phyloP scores from a whole-genome alignment of 2,113 vertebrate genomes.

The Ailurus styani region DNA sequence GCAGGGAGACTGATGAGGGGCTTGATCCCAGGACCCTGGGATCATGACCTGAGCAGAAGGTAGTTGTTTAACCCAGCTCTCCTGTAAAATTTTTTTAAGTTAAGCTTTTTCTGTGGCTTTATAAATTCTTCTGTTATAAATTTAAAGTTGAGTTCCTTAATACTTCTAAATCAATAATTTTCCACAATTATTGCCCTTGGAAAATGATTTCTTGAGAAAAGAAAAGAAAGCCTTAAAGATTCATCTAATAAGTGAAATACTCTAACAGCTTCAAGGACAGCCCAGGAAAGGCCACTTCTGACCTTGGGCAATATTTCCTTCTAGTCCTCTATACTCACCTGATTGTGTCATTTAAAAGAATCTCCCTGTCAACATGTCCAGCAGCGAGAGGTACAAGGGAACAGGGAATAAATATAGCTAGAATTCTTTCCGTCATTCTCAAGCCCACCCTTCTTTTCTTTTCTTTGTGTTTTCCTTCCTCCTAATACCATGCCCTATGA shows the following conservation, averaged over 20 bases:
- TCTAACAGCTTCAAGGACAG: conserved; percentile 33
- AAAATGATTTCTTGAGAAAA: conserved; percentile 56
- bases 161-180: conserved; percentile 47
- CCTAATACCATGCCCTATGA: not conserved
- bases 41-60: not conserved
- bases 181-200: conserved; percentile 31
- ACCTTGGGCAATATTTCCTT: conserved; percentile 38
- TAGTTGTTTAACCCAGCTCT: not conserved
- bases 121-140: conserved; percentile 3
- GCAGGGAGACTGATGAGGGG: not conserved
- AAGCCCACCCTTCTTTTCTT: not conserved
- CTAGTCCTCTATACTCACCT: not conserved
- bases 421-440: not conserved
- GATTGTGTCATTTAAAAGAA: conserved; percentile 11
- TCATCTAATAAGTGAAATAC: conserved; percentile 44
- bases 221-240: conserved; percentile 41
- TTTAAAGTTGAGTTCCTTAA: not conserved
- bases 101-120: not conserved
- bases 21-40: not conserved
- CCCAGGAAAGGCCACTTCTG: not conserved
- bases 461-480: not conserved
- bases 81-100: not conserved
- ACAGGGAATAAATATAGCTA: not conserved
- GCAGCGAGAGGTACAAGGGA: not conserved
- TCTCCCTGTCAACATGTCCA: not conserved